Percentiles rank a stretch among this genome's conserved stretches.
Conservation (phyloP, 2,797 vertebrate species). For the Microctenopoma lineatum region DNA sequence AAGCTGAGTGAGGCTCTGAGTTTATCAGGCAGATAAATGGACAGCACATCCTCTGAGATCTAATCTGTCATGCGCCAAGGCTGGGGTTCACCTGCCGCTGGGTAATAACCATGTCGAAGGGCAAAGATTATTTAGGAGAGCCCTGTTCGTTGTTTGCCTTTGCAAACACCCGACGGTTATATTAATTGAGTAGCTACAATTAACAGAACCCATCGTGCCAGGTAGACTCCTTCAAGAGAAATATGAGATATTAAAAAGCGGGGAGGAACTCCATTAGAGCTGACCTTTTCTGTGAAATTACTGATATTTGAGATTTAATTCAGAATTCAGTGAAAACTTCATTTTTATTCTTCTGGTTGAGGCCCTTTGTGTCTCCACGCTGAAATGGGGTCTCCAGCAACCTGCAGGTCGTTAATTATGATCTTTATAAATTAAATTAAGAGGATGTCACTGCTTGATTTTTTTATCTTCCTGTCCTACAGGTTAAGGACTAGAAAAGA, state of each 20-base stretch:
- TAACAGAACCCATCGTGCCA: slow-evolving; percentile 65
- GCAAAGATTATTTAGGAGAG: slow-evolving; percentile 76
- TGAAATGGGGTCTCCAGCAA: slow-evolving; percentile 79
- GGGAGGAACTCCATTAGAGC: slow-evolving; percentile 82
- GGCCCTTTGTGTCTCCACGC: slow-evolving; percentile 75
- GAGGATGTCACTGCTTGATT: slow-evolving; percentile 80
- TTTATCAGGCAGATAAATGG: slow-evolving; percentile 88
- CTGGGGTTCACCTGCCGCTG: slow-evolving; percentile 78
- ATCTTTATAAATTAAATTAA: slow-evolving; percentile 87
- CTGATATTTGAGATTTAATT: slow-evolving; percentile 88
- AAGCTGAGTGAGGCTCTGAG: slow-evolving; percentile 79
- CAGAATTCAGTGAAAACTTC: slow-evolving; percentile 84
- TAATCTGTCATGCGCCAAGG: slow-evolving; percentile 85
- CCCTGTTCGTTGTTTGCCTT: slow-evolving; percentile 82
- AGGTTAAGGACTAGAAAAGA: slow-evolving; percentile 78
- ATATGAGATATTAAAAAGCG: slow-evolving; percentile 77
- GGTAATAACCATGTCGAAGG: slow-evolving; percentile 84
- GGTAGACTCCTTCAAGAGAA: slow-evolving; percentile 75
- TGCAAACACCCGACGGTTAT: slow-evolving; percentile 82
- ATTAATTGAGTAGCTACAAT: slow-evolving; percentile 84
- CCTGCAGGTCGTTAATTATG: slow-evolving; percentile 85
- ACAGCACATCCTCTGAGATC: slow-evolving; percentile 80
- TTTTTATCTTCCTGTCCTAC: slow-evolving; percentile 70
- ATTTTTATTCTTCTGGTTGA: slow-evolving; percentile 78
- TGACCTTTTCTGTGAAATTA: slow-evolving; percentile 88